phyloP scores from a whole-genome alignment of 2,113 vertebrate species.

The Prionailurus bengalensis region DNA sequence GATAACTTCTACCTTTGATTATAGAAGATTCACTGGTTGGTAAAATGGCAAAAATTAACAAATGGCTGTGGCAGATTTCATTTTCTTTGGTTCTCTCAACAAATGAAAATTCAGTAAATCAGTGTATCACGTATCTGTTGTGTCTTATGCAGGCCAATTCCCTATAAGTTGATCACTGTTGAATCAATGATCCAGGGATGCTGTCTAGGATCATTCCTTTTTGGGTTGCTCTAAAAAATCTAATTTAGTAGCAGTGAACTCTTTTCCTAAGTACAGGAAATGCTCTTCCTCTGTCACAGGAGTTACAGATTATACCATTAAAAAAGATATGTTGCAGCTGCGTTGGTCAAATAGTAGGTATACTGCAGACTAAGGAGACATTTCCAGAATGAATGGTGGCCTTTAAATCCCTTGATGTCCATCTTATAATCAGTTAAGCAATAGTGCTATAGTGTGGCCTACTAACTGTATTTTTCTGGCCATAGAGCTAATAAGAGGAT shows the following conservation, averaged over 20 bases:
- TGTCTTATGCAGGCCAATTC: background rate
- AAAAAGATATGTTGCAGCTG: slow-evolving; percentile 25
- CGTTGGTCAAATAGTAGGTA: background rate
- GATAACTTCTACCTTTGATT: background rate
- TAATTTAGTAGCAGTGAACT: slow-evolving; percentile 55
- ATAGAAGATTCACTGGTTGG: background rate
- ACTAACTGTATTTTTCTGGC: background rate
- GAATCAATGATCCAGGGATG: slow-evolving; percentile 33
- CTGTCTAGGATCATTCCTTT: background rate
- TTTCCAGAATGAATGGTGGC: slow-evolving; percentile 42
- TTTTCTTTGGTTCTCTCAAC: background rate
- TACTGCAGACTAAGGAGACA: slow-evolving; percentile 26
- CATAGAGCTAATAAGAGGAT: background rate
- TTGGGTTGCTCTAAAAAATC: slow-evolving; percentile 50
- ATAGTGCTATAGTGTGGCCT: background rate
- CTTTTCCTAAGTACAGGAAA: slow-evolving; percentile 45
- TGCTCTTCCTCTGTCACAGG: slow-evolving; percentile 21
- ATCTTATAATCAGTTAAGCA: background rate
- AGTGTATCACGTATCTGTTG: background rate
- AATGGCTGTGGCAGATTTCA: background rate
- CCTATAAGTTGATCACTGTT: slow-evolving; percentile 11
- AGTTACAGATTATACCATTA: slow-evolving; percentile 59
- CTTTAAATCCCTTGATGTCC: slow-evolving; percentile 62
- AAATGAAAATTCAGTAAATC: background rate
- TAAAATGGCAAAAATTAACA: background rate